phyloP scores from a whole-genome alignment of 2,113 vertebrate genomes.

The Craseonycteris thonglongyai region DNA sequence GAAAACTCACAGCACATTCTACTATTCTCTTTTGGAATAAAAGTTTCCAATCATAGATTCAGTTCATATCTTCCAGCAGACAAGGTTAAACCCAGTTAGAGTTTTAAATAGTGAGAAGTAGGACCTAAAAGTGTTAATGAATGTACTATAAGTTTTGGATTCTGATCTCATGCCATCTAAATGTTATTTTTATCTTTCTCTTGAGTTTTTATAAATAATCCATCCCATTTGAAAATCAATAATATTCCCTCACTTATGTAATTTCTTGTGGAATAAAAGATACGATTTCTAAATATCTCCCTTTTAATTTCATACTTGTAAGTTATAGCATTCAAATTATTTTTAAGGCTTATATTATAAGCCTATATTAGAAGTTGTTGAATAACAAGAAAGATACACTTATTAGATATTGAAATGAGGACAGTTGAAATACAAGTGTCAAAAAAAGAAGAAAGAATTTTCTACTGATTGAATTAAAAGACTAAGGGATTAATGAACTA shows the following conservation, averaged over 20 bases:
- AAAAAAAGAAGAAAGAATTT: slow-evolving; percentile 50
- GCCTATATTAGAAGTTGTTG: background rate
- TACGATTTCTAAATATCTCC: background rate
- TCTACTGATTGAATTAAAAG: slow-evolving; percentile 49
- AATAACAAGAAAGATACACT: slow-evolving; percentile 17
- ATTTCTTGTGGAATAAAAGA: background rate
- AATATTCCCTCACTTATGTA: background rate
- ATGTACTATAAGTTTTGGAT: background rate
- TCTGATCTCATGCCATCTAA: background rate
- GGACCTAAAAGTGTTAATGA: background rate
- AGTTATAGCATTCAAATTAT: background rate
- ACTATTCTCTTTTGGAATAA: background rate
- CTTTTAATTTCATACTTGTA: slow-evolving; percentile 24
- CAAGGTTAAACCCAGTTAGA: background rate
- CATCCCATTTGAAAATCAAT: background rate
- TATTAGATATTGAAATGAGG: slow-evolving; percentile 41
- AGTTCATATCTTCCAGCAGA: background rate
- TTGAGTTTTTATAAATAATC: background rate
- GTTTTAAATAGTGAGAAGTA: background rate
- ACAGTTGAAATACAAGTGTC: slow-evolving; percentile 23
- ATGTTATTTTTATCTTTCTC: background rate
- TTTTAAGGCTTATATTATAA: slow-evolving; percentile 22
- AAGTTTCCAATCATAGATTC: background rate
- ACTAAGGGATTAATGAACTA: slow-evolving; percentile 39
- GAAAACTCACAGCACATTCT: background rate